phyloP scores from a whole-genome alignment of 64 coral and sea anemone species.

The Montipora efflorescens region DNA sequence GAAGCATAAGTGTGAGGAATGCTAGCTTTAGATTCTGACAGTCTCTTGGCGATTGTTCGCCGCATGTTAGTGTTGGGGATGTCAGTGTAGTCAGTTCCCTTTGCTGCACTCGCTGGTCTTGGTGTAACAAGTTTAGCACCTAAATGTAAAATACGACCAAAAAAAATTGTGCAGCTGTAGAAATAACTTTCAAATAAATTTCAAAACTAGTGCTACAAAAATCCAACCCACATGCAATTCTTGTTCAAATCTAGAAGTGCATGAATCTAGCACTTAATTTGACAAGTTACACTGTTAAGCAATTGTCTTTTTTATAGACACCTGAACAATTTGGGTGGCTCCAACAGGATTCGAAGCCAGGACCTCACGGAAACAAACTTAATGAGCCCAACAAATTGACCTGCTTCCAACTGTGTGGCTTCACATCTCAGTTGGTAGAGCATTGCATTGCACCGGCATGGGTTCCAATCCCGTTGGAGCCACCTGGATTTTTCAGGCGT shows the following conservation, averaged over 20 bases:
- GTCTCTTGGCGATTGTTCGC: constrained; percentile 83
- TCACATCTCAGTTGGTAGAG: too few species aligned
- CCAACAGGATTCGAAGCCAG: too few species aligned
- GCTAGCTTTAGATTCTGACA: constrained; percentile 84
- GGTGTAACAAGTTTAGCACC: background rate
- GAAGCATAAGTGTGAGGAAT: constrained; percentile 90
- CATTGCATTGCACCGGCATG: too few species aligned
- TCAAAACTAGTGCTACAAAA: background rate
- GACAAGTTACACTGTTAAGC: too few species aligned
- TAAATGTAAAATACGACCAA: background rate
- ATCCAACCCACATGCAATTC: constrained; percentile 21
- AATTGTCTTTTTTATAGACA: too few species aligned
- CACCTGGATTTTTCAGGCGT: too few species aligned
- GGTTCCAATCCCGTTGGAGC: too few species aligned
- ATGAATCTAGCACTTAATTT: too few species aligned
- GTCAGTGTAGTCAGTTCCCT: constrained; percentile 39
- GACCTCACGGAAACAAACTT: too few species aligned
- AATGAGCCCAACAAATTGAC: too few species aligned
- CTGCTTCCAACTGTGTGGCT: too few species aligned
- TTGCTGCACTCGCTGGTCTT: background rate
- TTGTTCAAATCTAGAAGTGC: background rate
- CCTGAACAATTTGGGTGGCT: too few species aligned
- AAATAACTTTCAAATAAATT: background rate
- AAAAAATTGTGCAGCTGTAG: background rate
- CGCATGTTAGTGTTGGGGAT: constrained; percentile 81